Evolutionary conservation across 1,140 invertebrate species (phyloP).

Genomic region (Mamestra configurata): DNA sequence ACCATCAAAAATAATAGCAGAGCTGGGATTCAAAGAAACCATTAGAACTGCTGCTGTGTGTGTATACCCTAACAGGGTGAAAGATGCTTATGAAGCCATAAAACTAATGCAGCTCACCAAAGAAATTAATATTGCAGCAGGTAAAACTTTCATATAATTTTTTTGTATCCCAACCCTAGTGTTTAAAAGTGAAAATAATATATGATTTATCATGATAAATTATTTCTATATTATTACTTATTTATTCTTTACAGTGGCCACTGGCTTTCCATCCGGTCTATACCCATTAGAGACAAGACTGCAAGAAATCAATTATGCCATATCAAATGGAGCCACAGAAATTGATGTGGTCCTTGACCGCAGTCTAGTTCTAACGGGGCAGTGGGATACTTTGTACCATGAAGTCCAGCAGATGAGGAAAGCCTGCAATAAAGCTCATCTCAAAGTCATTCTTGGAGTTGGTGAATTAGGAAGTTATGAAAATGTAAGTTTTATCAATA

Average conservation of each 20-base stretch:
- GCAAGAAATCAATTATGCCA: conserved; percentile 94
- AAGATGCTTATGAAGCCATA: conserved; percentile 91
- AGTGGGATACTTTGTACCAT: conserved; percentile 95
- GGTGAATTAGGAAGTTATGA: conserved; percentile 96
- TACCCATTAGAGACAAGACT: conserved; percentile 94
- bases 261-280: conserved; percentile 98
- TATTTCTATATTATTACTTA: too few relatives aligned
- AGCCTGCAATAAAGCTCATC: conserved; percentile 93
- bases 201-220: conserved; percentile 34
- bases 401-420: conserved; percentile 93
- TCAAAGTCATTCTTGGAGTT: conserved; percentile 98
- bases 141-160: conserved; percentile 75
- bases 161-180: too few relatives aligned
- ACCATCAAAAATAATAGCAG: conserved; percentile 66
- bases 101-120: conserved; percentile 88
- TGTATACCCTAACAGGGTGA: conserved; percentile 96
- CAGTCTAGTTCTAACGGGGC: conserved; percentile 93
- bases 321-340: conserved; percentile 95
- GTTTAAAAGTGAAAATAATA: too few relatives aligned
- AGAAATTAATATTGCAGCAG: conserved; percentile 93
- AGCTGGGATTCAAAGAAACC: conserved; percentile 61
- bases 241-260: conserved; percentile 92
- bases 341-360: conserved; percentile 99
- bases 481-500: conserved; percentile 89
- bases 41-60: conserved; percentile 95